Conservation (phyloP, 2,113 vertebrate genomes). For the Galeopterus variegatus region DNA sequence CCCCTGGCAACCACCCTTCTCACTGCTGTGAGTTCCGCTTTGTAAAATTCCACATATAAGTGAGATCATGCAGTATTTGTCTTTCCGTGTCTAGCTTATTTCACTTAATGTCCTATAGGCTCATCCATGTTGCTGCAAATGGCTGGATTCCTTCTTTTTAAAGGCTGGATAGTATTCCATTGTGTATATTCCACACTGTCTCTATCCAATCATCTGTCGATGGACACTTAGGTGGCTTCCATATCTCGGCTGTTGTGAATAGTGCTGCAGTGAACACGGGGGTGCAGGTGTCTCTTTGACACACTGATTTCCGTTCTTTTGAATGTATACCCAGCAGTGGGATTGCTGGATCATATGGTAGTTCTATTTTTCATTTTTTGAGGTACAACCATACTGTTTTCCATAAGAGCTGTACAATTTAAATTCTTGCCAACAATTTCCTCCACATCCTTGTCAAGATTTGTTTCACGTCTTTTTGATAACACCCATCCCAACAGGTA, state of each 20-base stretch:
- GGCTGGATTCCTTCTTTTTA: too few species aligned
- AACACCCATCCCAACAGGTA: not conserved
- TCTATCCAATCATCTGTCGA: too few species aligned
- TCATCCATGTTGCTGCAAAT: not conserved
- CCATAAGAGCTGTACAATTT: not conserved
- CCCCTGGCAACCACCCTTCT: not conserved
- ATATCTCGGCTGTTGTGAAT: not conserved
- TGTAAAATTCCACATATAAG: not conserved
- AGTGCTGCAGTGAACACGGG: rapidly evolving
- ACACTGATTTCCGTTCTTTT: not conserved
- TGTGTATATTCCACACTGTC: rapidly evolving
- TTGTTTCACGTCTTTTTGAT: not conserved
- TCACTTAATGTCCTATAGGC: not conserved
- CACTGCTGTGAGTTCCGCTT: too few species aligned
- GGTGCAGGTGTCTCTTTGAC: not conserved
- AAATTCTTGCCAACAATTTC: not conserved
- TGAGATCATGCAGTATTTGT: not conserved
- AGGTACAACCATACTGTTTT: not conserved
- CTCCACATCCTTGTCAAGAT: not conserved
- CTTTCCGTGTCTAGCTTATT: not conserved
- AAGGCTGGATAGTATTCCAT: not conserved
- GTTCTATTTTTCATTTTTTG: not conserved
- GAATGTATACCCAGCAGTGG: too few species aligned
- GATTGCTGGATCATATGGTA: not conserved
- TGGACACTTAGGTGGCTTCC: too few species aligned